These are phyloP conservation scores for Teleogryllus occipitalis DNA, from an alignment of 1,140 invertebrate genomes.

Conservation along the genomic window DNA sequence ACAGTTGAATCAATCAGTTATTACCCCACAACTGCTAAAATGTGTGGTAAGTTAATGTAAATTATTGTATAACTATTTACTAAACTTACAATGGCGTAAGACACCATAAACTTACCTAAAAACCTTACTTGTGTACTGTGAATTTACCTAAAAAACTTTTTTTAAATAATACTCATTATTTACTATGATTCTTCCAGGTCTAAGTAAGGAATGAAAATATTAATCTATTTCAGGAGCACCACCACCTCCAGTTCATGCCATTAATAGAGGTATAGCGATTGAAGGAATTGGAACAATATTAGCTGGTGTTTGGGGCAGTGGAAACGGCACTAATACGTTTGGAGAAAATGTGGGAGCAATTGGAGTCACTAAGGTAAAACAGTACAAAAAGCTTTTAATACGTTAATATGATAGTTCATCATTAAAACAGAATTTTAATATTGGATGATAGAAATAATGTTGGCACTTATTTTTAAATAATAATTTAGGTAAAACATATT, in stretches of 20 bases:
- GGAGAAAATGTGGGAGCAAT: conserved; percentile 86
- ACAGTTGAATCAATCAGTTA: conserved; percentile 82
- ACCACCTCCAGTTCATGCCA: conserved; percentile 73
- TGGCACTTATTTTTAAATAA: too few species aligned
- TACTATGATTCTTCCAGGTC: too few species aligned
- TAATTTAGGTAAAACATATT: too few species aligned
- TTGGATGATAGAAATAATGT: too few species aligned
- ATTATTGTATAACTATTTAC: background rate
- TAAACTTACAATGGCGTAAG: background rate
- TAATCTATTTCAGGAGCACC: conserved; percentile 49
- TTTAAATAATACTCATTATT: too few species aligned
- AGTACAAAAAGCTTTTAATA: too few species aligned
- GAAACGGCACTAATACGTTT: conserved; percentile 81
- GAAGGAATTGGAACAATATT: conserved; percentile 77
- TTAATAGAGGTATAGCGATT: conserved; percentile 75
- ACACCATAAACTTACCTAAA: background rate
- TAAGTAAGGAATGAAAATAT: background rate
- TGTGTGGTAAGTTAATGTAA: conserved; percentile 51
- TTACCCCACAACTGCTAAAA: conserved; percentile 76
- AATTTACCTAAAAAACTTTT: too few species aligned
- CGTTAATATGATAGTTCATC: too few species aligned
- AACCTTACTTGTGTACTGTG: too few species aligned
- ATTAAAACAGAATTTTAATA: too few species aligned
- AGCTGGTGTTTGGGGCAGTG: conserved; percentile 72
- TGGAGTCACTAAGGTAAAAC: conserved; percentile 48